Conservation (phyloP, 2,113 vertebrate species). For the Gallinago paraguaiae region DNA sequence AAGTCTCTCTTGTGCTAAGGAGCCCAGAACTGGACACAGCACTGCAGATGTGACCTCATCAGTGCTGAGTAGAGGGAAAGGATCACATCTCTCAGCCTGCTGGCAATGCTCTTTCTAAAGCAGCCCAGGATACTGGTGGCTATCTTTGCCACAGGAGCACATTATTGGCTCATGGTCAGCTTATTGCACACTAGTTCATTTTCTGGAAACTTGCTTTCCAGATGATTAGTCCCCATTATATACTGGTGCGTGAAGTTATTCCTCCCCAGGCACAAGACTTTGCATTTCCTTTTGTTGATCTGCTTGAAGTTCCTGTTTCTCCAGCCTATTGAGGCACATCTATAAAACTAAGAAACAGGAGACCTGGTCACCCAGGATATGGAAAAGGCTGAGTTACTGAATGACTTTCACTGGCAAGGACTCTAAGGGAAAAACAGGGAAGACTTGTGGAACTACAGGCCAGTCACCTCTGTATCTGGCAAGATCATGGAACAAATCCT, state of each 20-base stretch:
- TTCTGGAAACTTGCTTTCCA: not conserved
- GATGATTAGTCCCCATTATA: rapidly evolving
- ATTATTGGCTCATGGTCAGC: not conserved
- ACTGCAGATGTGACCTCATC: not conserved
- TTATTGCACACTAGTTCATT: not conserved
- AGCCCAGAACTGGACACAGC: not conserved
- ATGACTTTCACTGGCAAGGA: too few relatives aligned
- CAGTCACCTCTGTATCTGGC: too few relatives aligned
- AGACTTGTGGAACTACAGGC: too few relatives aligned
- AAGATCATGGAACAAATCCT: too few relatives aligned
- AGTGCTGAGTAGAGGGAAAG: not conserved
- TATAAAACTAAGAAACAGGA: too few relatives aligned
- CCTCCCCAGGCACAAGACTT: not conserved
- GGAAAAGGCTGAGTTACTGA: too few relatives aligned
- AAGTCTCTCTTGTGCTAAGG: not conserved
- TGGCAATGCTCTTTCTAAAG: not conserved
- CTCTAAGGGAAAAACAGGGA: too few relatives aligned
- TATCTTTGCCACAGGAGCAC: not conserved
- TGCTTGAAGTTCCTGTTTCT: not conserved
- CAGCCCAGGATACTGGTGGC: not conserved
- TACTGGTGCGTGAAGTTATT: not conserved
- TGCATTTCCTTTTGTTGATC: not conserved
- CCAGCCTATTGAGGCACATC: not conserved
- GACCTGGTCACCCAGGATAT: too few relatives aligned
- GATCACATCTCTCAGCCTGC: not conserved